A percentile compares a stretch with the other conserved stretches of the same genome.
phyloP scores from a whole-genome alignment of 92 coral and sea anemone genomes.

The Heliopora coerulea region DNA sequence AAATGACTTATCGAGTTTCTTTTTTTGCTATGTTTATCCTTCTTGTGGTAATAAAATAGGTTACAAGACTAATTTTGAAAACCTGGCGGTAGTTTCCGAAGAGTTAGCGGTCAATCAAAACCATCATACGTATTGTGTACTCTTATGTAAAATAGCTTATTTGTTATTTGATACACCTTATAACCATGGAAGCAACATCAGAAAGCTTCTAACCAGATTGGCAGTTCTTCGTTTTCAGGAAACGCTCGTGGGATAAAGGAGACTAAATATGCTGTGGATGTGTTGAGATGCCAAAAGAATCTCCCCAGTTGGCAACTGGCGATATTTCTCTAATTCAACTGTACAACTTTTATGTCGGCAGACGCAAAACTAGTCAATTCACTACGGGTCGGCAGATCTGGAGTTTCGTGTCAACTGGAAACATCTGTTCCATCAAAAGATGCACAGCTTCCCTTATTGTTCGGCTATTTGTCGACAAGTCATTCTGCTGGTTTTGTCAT shows the following conservation, averaged over 20 bases:
- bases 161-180: conserved; percentile 20
- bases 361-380: too few species aligned
- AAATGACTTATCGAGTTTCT: too few species aligned
- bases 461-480: background rate
- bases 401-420: background rate
- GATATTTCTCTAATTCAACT: background rate
- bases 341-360: conserved; percentile 2
- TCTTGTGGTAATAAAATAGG: background rate
- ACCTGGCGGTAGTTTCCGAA: background rate
- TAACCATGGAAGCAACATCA: background rate
- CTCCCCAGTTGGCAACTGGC: background rate
- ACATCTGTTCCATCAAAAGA: background rate
- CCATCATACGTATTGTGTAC: too few species aligned
- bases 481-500: background rate
- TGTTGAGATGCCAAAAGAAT: too few species aligned
- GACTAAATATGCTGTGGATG: too few species aligned
- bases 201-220: too few species aligned
- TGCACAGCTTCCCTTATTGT: background rate
- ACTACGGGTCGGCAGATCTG: background rate
- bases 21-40: too few species aligned
- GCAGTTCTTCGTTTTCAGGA: too few species aligned
- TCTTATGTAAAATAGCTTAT: background rate
- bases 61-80: background rate
- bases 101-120: too few species aligned
- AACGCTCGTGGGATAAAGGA: too few species aligned